Evolutionary conservation across 2,888 invertebrate genomes (phyloP).

Genomic region (Polydrusus tereticollis): DNA sequence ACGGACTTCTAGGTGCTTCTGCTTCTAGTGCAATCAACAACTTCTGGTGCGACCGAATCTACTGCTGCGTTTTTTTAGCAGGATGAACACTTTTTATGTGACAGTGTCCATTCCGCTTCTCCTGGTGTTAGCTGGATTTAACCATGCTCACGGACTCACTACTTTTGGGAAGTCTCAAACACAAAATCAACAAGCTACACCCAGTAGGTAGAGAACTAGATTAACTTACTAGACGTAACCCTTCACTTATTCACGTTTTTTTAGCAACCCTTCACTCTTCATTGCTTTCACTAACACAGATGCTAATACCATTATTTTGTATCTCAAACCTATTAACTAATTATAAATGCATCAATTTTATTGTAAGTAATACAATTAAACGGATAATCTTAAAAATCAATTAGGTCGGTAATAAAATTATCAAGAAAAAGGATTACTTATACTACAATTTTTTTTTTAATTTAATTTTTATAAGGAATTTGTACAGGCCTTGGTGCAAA

Average conservation of each 20-base stretch:
- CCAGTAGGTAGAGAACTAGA: conserved; percentile 2
- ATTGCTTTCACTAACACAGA: not conserved
- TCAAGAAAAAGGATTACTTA: too few relatives aligned
- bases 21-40: conserved; percentile 17
- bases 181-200: conserved; percentile 26
- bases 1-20: conserved; percentile 8
- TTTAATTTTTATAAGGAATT: too few relatives aligned
- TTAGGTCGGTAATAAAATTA: too few relatives aligned
- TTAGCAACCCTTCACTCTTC: not conserved
- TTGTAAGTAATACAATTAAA: too few relatives aligned
- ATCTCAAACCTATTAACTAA: too few relatives aligned
- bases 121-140: conserved; percentile 68
- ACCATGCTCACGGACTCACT: conserved; percentile 66
- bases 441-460: too few relatives aligned
- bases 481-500: too few relatives aligned
- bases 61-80: conserved; percentile 10
- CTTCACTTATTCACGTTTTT: not conserved
- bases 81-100: conserved; percentile 65
- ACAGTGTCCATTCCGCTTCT: conserved; percentile 70
- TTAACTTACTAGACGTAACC: not conserved
- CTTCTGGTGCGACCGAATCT: conserved; percentile 8
- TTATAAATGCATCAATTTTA: too few relatives aligned
- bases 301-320: too few relatives aligned
- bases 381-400: too few relatives aligned
- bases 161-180: conserved; percentile 65